A percentile compares a stretch with the other conserved stretches of the same genome.
These are phyloP conservation scores for Cheumatopsyche charites DNA, from an alignment of 1,140 invertebrate genomes.

Conservation along the genomic window DNA sequence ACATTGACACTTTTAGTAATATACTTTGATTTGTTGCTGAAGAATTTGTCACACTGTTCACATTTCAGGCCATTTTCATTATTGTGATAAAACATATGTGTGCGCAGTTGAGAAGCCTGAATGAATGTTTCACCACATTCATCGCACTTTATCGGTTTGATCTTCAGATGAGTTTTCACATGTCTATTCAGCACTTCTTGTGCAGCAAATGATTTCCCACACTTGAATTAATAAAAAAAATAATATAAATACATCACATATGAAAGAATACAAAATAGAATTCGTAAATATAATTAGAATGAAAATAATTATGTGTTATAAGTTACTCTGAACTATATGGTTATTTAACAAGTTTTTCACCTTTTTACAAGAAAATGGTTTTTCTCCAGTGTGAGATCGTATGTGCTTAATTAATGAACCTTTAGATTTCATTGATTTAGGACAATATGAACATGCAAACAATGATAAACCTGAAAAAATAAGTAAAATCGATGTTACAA, in stretches of 20 bases:
- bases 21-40: slow-evolving; percentile 67
- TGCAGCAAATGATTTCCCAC: slow-evolving; percentile 72
- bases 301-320: too few species aligned
- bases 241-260: too few species aligned
- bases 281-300: too few species aligned
- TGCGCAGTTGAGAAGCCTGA: slow-evolving; percentile 71
- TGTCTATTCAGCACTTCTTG: slow-evolving; percentile 80
- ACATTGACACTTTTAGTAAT: too few species aligned
- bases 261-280: too few species aligned
- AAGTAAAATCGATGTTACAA: too few species aligned
- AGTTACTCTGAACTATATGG: too few species aligned
- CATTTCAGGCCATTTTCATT: slow-evolving; percentile 76
- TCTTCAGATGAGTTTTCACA: slow-evolving; percentile 73
- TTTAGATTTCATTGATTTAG: slow-evolving; percentile 71
- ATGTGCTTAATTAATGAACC: slow-evolving; percentile 79
- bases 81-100: slow-evolving; percentile 77
- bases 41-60: slow-evolving; percentile 73
- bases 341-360: slow-evolving; percentile 55
- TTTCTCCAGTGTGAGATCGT: slow-evolving; percentile 81
- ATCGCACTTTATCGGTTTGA: slow-evolving; percentile 71
- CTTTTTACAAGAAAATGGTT: slow-evolving; percentile 72
- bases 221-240: too few species aligned
- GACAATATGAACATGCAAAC: slow-evolving; percentile 66
- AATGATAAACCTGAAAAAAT: slow-evolving; percentile 48
- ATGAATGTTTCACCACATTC: slow-evolving; percentile 77